Conservation (phyloP, 2,113 vertebrate species). For the Pterophyllum scalare region DNA sequence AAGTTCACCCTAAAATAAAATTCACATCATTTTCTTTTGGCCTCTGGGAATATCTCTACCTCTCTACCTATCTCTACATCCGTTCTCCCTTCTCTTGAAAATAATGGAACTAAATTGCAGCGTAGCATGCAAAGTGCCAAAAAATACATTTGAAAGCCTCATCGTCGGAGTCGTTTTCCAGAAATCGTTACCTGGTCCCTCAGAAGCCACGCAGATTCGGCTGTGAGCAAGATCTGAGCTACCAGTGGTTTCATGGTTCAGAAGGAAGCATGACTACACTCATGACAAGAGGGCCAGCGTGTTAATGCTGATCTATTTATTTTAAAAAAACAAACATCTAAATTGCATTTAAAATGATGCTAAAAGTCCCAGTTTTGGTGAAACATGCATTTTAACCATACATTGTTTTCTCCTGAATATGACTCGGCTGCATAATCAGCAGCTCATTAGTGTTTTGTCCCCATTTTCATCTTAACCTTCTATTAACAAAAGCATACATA, state of each 20-base stretch:
- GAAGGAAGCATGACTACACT: not conserved
- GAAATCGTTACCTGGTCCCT: not conserved
- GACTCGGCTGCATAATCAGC: constrained; percentile 25
- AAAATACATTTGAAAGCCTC: too few species aligned
- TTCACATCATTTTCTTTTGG: not conserved
- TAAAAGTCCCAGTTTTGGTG: constrained; percentile 6
- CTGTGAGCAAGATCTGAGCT: not conserved
- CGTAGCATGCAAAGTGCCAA: not conserved
- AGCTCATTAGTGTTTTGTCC: constrained; percentile 38
- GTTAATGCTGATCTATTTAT: not conserved
- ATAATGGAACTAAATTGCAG: not conserved
- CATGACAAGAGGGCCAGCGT: not conserved
- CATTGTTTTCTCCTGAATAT: not conserved
- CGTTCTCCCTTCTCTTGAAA: not conserved
- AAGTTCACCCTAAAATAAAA: not conserved
- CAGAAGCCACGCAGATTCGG: not conserved
- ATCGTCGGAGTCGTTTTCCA: not conserved
- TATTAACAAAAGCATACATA: not conserved
- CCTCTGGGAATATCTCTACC: not conserved
- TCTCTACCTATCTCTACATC: too few species aligned
- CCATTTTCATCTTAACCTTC: constrained; percentile 13
- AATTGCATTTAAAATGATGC: not conserved
- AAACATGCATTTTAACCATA: not conserved
- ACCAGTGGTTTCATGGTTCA: not conserved
- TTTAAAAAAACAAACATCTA: constrained; percentile 6